Conservation (phyloP, 1,140 invertebrate species). For the Procambarus clarkii region DNA sequence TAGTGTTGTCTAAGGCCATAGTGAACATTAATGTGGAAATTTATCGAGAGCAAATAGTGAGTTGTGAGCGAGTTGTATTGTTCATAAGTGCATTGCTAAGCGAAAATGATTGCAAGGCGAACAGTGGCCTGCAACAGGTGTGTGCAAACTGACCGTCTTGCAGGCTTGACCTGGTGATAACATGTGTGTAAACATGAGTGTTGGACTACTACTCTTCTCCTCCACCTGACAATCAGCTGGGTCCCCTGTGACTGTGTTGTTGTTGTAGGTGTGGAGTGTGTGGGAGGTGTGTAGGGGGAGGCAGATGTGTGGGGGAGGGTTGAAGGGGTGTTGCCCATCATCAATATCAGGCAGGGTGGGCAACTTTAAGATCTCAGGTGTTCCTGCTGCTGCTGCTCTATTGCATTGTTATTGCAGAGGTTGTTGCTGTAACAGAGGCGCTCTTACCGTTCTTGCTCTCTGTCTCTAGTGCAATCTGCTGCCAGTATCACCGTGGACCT, state of each 20-base stretch:
- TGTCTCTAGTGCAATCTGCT: background rate
- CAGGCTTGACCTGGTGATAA: conserved; percentile 1
- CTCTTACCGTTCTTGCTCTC: background rate
- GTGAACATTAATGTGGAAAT: background rate
- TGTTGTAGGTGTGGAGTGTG: background rate
- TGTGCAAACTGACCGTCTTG: conserved; percentile 33
- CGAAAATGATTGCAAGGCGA: background rate
- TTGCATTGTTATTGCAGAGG: background rate
- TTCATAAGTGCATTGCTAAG: background rate
- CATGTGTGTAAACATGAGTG: conserved; percentile 6
- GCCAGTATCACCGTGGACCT: background rate
- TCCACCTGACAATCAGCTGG: background rate
- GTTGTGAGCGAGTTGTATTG: background rate
- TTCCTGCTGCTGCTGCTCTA: background rate
- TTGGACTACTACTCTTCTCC: too few relatives aligned
- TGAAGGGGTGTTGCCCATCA: background rate
- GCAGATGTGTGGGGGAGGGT: background rate
- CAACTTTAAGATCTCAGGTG: conserved; percentile 10
- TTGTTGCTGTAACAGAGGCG: background rate
- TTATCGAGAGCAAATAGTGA: background rate
- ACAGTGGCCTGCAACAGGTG: conserved; percentile 40
- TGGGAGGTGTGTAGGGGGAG: background rate
- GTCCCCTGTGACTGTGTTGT: background rate
- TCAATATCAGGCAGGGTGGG: background rate
- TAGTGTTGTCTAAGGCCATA: background rate